phyloP scores from a whole-genome alignment of 1,140 invertebrate genomes.

The Pentalonia nigronervosa region DNA sequence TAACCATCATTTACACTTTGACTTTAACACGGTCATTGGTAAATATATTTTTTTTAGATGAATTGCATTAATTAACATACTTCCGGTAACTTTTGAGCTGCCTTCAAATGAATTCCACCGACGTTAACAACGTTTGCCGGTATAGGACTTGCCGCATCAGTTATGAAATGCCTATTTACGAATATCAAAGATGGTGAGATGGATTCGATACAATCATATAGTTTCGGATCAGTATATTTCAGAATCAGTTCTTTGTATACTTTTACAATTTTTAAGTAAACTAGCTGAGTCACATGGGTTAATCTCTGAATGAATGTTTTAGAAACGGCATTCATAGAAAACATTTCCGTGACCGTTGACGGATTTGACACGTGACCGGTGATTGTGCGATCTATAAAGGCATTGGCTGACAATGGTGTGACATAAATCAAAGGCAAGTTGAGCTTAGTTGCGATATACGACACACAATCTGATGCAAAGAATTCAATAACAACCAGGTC shows the following conservation, averaged over 20 bases:
- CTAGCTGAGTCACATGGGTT: too few species aligned
- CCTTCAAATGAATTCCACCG: slow-evolving; percentile 68
- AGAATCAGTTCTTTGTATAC: too few species aligned
- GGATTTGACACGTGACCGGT: slow-evolving; percentile 14
- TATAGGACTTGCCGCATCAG: too few species aligned
- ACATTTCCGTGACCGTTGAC: neutral
- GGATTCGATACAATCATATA: too few species aligned
- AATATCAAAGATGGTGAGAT: too few species aligned
- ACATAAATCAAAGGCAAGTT: neutral
- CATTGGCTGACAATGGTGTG: neutral
- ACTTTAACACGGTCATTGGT: too few species aligned
- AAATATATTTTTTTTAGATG: too few species aligned
- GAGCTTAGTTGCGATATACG: neutral
- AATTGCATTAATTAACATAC: slow-evolving; percentile 5
- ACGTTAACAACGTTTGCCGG: slow-evolving; percentile 68
- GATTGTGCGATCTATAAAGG: neutral
- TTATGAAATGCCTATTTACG: too few species aligned
- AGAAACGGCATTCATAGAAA: neutral
- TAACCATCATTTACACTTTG: too few species aligned
- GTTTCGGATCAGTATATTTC: too few species aligned
- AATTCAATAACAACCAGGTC: neutral
- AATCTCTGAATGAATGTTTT: too few species aligned
- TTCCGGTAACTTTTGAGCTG: slow-evolving; percentile 59
- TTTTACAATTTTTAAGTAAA: too few species aligned
- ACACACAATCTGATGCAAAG: neutral